Base-by-base conservation (phyloP, 2,888 invertebrate genomes). In the Acronicta alni region DNA sequence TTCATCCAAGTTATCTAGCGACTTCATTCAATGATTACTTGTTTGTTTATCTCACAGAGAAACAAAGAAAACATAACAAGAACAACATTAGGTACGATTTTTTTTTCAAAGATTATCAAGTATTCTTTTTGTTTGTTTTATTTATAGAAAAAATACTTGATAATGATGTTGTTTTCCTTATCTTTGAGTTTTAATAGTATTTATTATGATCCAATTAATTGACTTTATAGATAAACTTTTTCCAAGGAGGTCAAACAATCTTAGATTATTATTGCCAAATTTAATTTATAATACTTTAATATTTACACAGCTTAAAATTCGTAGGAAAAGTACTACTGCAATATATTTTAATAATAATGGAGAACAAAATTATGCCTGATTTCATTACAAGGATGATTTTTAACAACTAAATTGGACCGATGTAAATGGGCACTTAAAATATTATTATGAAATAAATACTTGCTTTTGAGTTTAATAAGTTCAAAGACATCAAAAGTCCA, bases 121-220 rank as follows among this genome's bases (percentile, higher is more conserved):
- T n/a, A 37, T 14, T 37, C 16, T 32, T 14, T 1, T 32, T 14
- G 3, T 35, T 35, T 35, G 35, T 35, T 35, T n/a, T 14, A n/a
- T 35, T 35, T 35, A 35, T 35, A n/a, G 14, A 35, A n/a, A 35
- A 14, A 35, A n/a, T 5, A 2, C n/a, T 14, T 16, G 45, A 43
- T 47, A 32, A 48, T 17, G 44, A 23, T 17, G 26, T 38, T 53
- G 35, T 37, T 57, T 47, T 38, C 37, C 18, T 59, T 70, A 64
- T 70, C 48, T 38, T 8, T 2, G 0, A 12, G 39, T 46, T 48
- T 32, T 39, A 41, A 42, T 17, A 49, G 26, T 41, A 41, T 49
- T 48, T 72, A 74, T 75, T 75, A 72, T 32, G 67, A 71, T 15
- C 48, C 62, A 77, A 77, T 67, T 68, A 65, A 61, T 59, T 71